Evolutionary conservation across 2,888 invertebrate genomes (phyloP), one percentile per base, ranked within the genome.

Genomic region (Cylindroiulus punctatus): DNA sequence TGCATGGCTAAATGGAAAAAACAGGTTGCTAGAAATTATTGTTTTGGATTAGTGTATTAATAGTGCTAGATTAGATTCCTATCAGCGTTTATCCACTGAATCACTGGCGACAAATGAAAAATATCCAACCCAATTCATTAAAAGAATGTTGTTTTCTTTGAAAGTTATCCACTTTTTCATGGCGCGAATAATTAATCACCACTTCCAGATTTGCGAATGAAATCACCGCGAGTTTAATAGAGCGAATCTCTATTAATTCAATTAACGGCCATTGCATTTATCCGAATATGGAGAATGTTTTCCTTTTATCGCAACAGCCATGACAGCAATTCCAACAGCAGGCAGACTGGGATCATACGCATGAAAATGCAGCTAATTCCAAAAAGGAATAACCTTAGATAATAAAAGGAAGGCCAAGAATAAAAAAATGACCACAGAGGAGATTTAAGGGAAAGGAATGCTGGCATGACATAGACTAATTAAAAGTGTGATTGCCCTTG

Each of bases 141-240:
- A 65, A 65, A 26, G 65, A 65, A 65, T 65, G 65, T 26, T 26
- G 65, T 65, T 65, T 65, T 65, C 65, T 65, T 65, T 65, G 65
- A 65, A 52, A 65, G n/a, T 65, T 22, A 65, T 65, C 47, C 14
- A 19, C 47, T 4, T 22, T 65, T 26, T 7, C 4, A 19, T 26
- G 2, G 7, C 12, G 1, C 2, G 26, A 65, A 65, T 65, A 65
- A 65, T 65, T 65, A 65, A 65, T 65, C 57, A 57, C n/a, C 22
- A 8, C 14, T 19, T 57, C 22, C 22, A 57, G 26, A 65, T 10
- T 65, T 0, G 8, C 26, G 65, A 65, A 26, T 65, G 65, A 57
- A 57, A 57, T 57, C 65, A 65, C 65, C 22, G 14, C 1, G 26
- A 65, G 10, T 65, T 65, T 65, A 65, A 26, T 26, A 65, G 65